These are phyloP conservation scores for Luffia ferchaultella DNA, from an alignment of 2,888 invertebrate species.

Conservation along the genomic window DNA sequence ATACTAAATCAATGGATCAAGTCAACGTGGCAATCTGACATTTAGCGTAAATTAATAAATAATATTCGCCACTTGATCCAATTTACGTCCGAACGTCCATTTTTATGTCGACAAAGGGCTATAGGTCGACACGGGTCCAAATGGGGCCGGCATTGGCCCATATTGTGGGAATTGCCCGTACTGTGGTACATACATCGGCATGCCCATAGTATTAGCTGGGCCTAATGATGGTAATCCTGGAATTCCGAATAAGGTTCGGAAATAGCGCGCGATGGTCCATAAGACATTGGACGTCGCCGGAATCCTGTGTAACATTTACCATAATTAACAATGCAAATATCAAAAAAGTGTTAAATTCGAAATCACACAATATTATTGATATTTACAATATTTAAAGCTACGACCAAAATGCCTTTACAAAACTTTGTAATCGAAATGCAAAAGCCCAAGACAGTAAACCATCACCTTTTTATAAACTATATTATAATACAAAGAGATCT, in stretches of 20 bases:
- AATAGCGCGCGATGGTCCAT: slow-evolving; percentile 62
- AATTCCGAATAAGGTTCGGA: slow-evolving; percentile 56
- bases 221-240: slow-evolving; percentile 46
- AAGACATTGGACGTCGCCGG: slow-evolving; percentile 64
- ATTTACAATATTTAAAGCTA: slow-evolving; percentile 31
- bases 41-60: slow-evolving; percentile 37
- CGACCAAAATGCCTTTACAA: not conserved
- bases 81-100: slow-evolving; percentile 39
- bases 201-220: slow-evolving; percentile 41
- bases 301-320: slow-evolving; percentile 44
- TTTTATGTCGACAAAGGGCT: slow-evolving; percentile 23
- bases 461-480: too few species aligned
- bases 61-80: slow-evolving; percentile 59
- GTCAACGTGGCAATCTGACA: slow-evolving; percentile 55
- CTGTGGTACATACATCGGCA: slow-evolving; percentile 41
- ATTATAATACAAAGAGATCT: too few species aligned
- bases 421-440: not conserved
- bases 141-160: not conserved
- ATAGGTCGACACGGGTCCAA: slow-evolving; percentile 10
- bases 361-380: slow-evolving; percentile 34
- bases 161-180: not conserved
- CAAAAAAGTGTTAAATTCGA: slow-evolving; percentile 19
- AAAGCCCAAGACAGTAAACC: too few species aligned
- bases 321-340: slow-evolving; percentile 22
- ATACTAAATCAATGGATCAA: slow-evolving; percentile 47